Evolutionary conservation across 2,113 vertebrate species (phyloP), one percentile per base, ranked within the genome.

Genomic region (Corythornis cristatus): DNA sequence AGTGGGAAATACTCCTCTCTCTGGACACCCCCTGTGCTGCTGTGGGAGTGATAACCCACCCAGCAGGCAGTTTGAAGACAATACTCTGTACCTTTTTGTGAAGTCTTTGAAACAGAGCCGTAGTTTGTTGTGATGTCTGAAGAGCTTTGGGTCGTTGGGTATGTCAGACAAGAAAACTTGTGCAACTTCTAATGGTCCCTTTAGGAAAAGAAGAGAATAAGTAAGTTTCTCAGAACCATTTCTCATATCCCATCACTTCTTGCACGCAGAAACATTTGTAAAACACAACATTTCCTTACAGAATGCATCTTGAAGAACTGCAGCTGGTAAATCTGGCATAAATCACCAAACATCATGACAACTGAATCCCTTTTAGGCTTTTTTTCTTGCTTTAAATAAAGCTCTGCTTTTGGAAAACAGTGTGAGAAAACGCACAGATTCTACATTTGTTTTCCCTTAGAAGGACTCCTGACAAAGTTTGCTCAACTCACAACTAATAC

Each of bases 31-130:
- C 7, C 70, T 8, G 14, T 21, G 60, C 31, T 46, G 45, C 20
- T 64, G 56, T 22, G 82, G 76, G 21, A 71, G 75, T 5, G 62
- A 20, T 11, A 68, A 62, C 53, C 20, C 58, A 8, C 4, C 90
- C 71, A 77, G 14, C 46, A 74, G 83, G 50, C 15, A 33, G 37
- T 8, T 5, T 43, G 54, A 85, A 67, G 35, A 92, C 71, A 53
- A 26, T 3, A 35, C n/a, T 64, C 81, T 70, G 8, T 98, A 99
- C 99, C 99, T 99, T 97, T 99, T 99, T 2, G 99, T 99, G 97
- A 99, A 99, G 97, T 99, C 99, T 95, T 99, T 99, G 96, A 99
- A 99, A 94, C 99, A 99, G 61, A 99, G 99, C 31, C 99, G 98
- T 7, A 99, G 98, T 91, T 99, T 99, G 97, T 99, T 99, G 90